Conservation (phyloP, 2,113 vertebrate species). For the Pampusana beccarii region DNA sequence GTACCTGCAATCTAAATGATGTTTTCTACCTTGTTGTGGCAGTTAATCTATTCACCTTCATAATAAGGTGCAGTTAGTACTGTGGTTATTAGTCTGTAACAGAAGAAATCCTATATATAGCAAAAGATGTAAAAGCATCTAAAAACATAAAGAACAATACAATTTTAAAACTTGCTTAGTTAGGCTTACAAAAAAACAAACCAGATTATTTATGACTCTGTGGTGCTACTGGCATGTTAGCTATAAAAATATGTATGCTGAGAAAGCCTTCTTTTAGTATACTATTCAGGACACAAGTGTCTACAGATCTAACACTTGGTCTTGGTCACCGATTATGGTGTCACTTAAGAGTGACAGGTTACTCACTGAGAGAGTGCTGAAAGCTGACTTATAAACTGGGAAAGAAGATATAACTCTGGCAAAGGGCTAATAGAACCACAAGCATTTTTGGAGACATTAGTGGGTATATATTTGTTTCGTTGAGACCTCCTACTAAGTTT, state of each 20-base stretch:
- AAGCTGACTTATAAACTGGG: background rate
- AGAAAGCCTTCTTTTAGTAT: background rate
- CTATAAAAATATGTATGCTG: background rate
- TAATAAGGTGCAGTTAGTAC: background rate
- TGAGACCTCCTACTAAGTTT: background rate
- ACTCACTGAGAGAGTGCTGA: background rate
- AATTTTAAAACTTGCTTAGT: background rate
- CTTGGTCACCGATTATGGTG: background rate
- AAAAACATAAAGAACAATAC: background rate
- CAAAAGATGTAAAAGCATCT: background rate
- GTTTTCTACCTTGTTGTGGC: background rate
- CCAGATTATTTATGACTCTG: background rate
- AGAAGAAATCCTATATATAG: background rate
- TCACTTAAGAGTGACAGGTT: background rate
- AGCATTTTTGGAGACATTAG: background rate
- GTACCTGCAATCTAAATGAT: background rate
- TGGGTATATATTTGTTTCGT: background rate
- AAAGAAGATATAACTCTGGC: background rate
- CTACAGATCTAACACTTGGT: background rate
- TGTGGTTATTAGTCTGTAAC: background rate
- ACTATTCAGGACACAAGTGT: background rate
- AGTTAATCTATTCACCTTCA: background rate
- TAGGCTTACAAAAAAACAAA: background rate
- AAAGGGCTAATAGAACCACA: background rate
- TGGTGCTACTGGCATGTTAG: background rate